Evolutionary conservation across 2,113 vertebrate genomes (phyloP).

Genomic region (Malaclemys terrapin): DNA sequence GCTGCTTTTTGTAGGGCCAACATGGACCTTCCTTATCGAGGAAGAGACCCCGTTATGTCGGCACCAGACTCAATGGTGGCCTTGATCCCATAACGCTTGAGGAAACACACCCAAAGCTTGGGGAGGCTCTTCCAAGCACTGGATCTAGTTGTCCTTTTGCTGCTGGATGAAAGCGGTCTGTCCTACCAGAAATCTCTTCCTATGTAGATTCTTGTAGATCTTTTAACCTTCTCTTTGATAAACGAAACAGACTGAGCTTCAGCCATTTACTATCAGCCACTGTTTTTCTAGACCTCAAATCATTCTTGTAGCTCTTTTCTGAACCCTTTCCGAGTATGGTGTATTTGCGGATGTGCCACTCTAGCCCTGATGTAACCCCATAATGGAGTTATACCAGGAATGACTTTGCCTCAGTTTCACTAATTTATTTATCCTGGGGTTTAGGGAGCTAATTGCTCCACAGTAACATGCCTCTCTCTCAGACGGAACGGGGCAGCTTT

Average conservation of each 20-base stretch:
- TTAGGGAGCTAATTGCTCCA: not conserved
- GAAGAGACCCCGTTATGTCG: too few species aligned
- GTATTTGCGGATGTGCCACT: not conserved
- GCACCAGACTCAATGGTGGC: too few species aligned
- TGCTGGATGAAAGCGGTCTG: not conserved
- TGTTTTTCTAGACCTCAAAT: not conserved
- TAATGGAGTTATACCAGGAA: not conserved
- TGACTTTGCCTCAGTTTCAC: not conserved
- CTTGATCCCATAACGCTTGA: too few species aligned
- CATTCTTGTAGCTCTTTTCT: not conserved
- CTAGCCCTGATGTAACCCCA: not conserved
- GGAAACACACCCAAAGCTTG: too few species aligned
- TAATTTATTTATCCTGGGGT: not conserved
- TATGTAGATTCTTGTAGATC: not conserved
- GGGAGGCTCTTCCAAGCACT: not conserved
- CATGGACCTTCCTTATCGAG: too few species aligned
- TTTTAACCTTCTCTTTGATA: not conserved
- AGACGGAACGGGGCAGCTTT: not conserved
- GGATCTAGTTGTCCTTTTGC: not conserved
- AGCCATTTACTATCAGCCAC: not conserved
- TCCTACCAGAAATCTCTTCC: not conserved
- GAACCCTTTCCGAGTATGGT: not conserved
- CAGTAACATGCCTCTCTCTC: rapidly evolving
- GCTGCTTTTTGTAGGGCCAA: too few species aligned
- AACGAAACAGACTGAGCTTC: not conserved